Conservation (phyloP, 2,797 vertebrate species). For the Coranthus polyacanthus region DNA sequence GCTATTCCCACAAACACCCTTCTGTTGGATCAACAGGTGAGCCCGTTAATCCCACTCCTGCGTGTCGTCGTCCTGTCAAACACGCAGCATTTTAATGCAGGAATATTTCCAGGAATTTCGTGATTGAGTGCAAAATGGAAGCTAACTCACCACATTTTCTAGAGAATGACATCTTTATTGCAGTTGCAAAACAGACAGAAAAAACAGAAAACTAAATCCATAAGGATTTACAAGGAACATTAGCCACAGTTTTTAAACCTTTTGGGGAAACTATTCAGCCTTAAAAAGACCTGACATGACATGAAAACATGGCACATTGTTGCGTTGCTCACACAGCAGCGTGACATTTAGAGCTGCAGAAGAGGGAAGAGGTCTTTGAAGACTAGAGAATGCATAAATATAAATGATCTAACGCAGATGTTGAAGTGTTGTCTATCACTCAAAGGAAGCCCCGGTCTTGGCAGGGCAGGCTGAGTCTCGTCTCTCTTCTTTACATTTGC, state of each 20-base stretch:
- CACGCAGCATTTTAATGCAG: background rate
- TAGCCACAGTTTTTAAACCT: constrained; percentile 1
- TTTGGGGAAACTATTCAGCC: background rate
- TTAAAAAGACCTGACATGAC: background rate
- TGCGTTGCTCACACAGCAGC: background rate
- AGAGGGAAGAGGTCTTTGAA: background rate
- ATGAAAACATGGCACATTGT: constrained; percentile 3
- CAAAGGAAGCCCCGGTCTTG: background rate
- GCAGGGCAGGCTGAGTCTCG: constrained; percentile 6
- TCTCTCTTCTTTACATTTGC: constrained; percentile 41
- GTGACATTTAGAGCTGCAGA: background rate
- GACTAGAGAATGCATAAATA: constrained; percentile 6
- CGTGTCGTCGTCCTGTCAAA: constrained; percentile 1
- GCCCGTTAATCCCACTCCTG: constrained; percentile 51
- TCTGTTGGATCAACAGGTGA: constrained; percentile 98
- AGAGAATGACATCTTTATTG: background rate
- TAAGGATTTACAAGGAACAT: too few relatives aligned
- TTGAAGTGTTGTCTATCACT: constrained; percentile 8
- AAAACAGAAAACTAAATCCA: too few relatives aligned
- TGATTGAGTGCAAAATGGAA: background rate
- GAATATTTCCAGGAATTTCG: background rate
- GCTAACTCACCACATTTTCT: background rate
- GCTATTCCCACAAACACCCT: constrained; percentile 97
- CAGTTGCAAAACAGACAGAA: background rate
- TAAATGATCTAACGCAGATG: constrained; percentile 1